A percentile compares a stretch with the other conserved stretches of the same genome.
Evolutionary conservation across 2,113 vertebrate genomes (phyloP).

Genomic region (Xyrauchen texanus): DNA sequence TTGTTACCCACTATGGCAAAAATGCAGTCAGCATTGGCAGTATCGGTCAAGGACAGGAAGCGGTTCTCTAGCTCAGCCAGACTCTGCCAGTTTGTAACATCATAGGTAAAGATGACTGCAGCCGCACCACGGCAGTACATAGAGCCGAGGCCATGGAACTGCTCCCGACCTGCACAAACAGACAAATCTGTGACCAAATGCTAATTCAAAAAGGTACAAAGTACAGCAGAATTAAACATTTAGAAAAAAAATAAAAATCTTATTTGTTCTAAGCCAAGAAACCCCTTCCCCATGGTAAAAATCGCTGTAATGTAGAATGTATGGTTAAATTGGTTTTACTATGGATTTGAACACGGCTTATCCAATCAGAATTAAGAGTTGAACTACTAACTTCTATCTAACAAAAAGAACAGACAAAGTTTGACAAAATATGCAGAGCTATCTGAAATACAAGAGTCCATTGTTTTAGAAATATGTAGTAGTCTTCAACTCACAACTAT

Average conservation of each 20-base stretch:
- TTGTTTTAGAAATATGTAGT: conserved; percentile 62
- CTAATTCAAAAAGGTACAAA: neutral
- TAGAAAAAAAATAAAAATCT: neutral
- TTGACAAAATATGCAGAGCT: conserved; percentile 6
- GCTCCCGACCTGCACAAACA: conserved; percentile 84
- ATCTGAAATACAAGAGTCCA: conserved; percentile 53
- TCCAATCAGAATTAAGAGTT: too few relatives aligned
- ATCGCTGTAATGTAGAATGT: too few relatives aligned
- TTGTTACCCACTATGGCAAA: conserved; percentile 94
- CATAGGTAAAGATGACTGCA: conserved; percentile 90
- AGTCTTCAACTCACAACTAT: conserved; percentile 36
- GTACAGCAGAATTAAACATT: neutral
- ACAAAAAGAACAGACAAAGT: conserved; percentile 12
- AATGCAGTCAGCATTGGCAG: conserved; percentile 88
- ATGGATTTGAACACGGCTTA: too few relatives aligned
- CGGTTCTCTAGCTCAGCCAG: conserved; percentile 90
- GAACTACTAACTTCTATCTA: neutral
- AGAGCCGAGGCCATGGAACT: conserved; percentile 95
- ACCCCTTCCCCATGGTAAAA: neutral
- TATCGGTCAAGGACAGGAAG: conserved; percentile 92
- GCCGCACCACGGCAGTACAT: conserved; percentile 94
- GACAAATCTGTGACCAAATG: neutral
- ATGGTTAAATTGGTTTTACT: too few relatives aligned
- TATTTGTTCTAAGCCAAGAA: neutral
- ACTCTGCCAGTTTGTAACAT: conserved; percentile 89